These are phyloP conservation scores for Zoanthus gigantus DNA, from an alignment of 92 coral and sea anemone genomes.

Conservation along the genomic window DNA sequence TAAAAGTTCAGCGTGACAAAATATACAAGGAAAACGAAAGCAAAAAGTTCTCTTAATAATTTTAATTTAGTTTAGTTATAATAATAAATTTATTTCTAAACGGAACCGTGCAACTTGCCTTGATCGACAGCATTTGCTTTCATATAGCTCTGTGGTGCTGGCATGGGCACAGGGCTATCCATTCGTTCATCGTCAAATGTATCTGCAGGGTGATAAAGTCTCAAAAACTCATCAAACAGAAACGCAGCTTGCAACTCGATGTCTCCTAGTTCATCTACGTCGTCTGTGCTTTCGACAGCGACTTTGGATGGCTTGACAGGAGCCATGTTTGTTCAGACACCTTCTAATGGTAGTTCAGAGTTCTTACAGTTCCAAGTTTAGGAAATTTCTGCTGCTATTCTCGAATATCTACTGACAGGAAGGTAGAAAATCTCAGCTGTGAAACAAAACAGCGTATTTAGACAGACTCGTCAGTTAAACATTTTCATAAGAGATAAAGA, in stretches of 20 bases:
- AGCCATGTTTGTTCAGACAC: conserved; percentile 29
- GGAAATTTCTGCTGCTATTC: neutral
- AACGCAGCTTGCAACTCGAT: conserved; percentile 71
- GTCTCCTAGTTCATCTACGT: conserved; percentile 54
- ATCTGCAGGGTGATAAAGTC: conserved; percentile 50
- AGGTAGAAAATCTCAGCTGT: neutral
- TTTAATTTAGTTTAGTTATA: neutral
- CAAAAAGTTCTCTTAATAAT: too few species aligned
- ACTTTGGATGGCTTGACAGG: conserved; percentile 51
- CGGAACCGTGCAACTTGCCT: conserved; percentile 13
- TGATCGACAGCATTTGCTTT: neutral
- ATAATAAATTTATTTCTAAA: neutral
- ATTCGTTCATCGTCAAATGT: conserved; percentile 26
- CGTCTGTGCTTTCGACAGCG: conserved; percentile 67
- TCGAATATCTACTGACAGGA: neutral
- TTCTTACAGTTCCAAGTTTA: neutral
- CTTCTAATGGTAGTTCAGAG: neutral
- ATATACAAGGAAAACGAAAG: neutral
- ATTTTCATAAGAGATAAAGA: neutral
- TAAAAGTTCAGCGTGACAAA: neutral
- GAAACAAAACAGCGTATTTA: neutral
- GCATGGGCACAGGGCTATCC: conserved; percentile 41
- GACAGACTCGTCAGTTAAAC: neutral
- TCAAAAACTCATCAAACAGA: conserved; percentile 87
- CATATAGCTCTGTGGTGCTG: conserved; percentile 21